Percentiles rank a stretch among this genome's conserved stretches.
These are phyloP conservation scores for Dendroctonus valens DNA, from an alignment of 1,140 invertebrate genomes.

Conservation along the genomic window DNA sequence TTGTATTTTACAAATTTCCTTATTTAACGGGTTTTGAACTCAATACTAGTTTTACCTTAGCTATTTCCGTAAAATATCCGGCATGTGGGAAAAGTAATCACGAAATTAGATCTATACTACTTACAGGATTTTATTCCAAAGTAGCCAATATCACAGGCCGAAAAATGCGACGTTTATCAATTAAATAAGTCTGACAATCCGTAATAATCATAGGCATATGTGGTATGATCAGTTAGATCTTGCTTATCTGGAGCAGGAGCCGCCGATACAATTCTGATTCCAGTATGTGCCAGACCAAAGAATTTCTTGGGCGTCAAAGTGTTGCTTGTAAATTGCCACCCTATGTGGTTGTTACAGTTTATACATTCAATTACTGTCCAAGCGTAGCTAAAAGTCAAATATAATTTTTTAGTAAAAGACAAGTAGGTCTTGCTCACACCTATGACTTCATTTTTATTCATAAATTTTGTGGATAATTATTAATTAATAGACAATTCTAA, in stretches of 20 bases:
- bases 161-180: too few species aligned
- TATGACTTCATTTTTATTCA: too few species aligned
- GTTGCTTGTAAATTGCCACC: conserved; percentile 75
- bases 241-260: conserved; percentile 5
- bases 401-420: not conserved
- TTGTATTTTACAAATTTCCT: too few species aligned
- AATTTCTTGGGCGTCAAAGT: conserved; percentile 67
- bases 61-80: too few species aligned
- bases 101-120: too few species aligned
- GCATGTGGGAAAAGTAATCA: too few species aligned
- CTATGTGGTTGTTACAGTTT: conserved; percentile 67
- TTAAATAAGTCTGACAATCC: not conserved
- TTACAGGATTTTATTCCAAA: too few species aligned
- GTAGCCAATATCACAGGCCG: too few species aligned
- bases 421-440: not conserved
- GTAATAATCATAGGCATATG: conserved; percentile 24
- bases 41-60: too few species aligned
- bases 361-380: conserved; percentile 76
- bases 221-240: conserved; percentile 7
- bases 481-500: not conserved
- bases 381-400: conserved; percentile 60
- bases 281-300: conserved; percentile 64
- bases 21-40: too few species aligned
- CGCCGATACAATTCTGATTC: conserved; percentile 40
- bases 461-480: too few species aligned